Conservation (phyloP, 2,888 invertebrate genomes). For the Agrochola macilenta region DNA sequence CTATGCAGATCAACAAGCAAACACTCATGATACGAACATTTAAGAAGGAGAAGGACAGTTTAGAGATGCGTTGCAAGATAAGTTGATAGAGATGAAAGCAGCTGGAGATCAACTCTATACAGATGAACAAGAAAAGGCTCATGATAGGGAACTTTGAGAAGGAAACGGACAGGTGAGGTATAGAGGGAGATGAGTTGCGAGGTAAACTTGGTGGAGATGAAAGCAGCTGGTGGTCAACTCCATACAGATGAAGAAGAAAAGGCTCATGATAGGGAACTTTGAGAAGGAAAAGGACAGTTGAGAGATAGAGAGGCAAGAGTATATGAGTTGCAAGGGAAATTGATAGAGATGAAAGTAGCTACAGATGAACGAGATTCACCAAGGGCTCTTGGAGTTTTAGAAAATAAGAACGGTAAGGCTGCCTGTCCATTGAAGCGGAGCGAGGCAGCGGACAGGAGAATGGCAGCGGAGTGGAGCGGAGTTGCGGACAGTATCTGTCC, state of each 20-base stretch:
- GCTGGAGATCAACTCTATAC: background rate
- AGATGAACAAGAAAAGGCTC: background rate
- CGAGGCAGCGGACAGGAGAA: too few relatives aligned
- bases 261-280: conserved; percentile 78
- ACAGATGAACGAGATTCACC: background rate
- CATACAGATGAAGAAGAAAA: background rate
- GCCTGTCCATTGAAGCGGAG: too few relatives aligned
- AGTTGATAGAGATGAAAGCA: too few relatives aligned
- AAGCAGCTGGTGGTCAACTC: background rate
- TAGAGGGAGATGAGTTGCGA: background rate
- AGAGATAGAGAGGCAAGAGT: background rate
- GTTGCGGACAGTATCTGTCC: too few relatives aligned
- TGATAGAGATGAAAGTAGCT: background rate
- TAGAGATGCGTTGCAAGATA: too few relatives aligned
- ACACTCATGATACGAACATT: too few relatives aligned
- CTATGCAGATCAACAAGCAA: too few relatives aligned
- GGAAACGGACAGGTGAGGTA: background rate
- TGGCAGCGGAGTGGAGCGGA: too few relatives aligned
- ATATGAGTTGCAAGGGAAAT: too few relatives aligned
- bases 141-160: background rate
- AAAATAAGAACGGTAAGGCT: background rate
- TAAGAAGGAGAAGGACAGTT: too few relatives aligned
- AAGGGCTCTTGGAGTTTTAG: background rate
- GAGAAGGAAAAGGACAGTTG: conserved; percentile 90
- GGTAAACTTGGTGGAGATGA: background rate